Conservation (phyloP, 2,888 invertebrate species). For the Cosmia pyralina region DNA sequence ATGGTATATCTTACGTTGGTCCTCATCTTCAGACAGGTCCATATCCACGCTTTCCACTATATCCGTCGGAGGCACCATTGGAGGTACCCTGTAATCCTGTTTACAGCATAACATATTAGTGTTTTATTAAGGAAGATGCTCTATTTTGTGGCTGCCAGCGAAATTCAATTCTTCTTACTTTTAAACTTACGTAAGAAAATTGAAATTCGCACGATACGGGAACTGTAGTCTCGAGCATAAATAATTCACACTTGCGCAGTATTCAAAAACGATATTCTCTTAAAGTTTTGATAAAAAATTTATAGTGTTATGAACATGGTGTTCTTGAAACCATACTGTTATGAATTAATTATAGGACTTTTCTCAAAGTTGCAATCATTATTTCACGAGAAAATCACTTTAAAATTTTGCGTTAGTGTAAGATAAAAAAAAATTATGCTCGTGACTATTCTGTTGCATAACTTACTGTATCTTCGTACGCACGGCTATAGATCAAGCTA, state of each 20-base stretch:
- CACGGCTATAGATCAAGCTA: too few species aligned
- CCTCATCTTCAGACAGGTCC: constrained; percentile 96
- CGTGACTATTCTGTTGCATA: background rate
- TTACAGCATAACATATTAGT: background rate
- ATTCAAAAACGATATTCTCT: too few species aligned
- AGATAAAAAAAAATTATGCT: background rate
- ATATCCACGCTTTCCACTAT: constrained; percentile 95
- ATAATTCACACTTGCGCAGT: background rate
- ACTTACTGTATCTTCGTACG: constrained; percentile 18
- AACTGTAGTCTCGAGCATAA: background rate
- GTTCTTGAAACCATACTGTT: background rate
- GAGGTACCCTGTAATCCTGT: constrained; percentile 89
- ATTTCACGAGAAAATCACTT: background rate
- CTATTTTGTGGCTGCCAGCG: background rate
- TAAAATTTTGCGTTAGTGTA: background rate
- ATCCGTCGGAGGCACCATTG: constrained; percentile 89
- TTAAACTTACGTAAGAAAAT: background rate
- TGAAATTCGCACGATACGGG: background rate
- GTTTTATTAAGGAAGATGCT: background rate
- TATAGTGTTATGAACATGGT: background rate
- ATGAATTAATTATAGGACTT: background rate
- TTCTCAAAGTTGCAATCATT: background rate
- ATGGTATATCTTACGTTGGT: constrained; percentile 81
- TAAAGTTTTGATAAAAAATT: background rate
- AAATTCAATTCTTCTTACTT: background rate